Evolutionary conservation across 2,888 invertebrate genomes (phyloP), one percentile per base, ranked within the genome.

Genomic region (Marasmarcha lunaedactyla): DNA sequence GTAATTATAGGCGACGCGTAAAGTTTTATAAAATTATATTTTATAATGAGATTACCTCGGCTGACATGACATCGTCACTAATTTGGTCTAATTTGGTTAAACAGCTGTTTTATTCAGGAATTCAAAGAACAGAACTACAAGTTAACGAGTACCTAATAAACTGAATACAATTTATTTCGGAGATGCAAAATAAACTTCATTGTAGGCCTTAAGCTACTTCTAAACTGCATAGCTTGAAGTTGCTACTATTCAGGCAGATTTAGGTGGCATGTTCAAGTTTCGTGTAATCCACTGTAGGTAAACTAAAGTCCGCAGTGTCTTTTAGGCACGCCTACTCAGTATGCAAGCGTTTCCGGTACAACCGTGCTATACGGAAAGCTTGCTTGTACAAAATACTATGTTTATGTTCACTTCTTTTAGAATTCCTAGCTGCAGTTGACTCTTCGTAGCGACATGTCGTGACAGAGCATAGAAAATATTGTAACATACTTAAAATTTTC

Each of bases 281-380:
- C 63, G 71, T 72, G 71, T 78, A 79, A 76, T 76, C 78, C 71
- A 55, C 57, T 66, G 70, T 76, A 72, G 68, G 72, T 76, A 68
- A 71, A 69, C 68, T 70, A 71, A 72, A 79, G 71, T 72, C 81
- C 71, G 77, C 77, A 78, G 73, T 81, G 74, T 81, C 79, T 83
- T 81, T 79, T 78, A 79, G 77, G 79, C 71, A 73, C 76, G 78
- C 69, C 77, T 79, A 73, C 72, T 83, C 77, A 77, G 79, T 78
- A 83, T 83, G 83, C 83, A 77, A 76, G 76, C 74, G 74, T 74
- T 76, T 78, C 69, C 66, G 77, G 71, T 67, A 70, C 76, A 74
- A 71, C 73, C 77, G 66, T 72, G 71, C 20, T 20, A 20, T 20
- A 20, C 20, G 73, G 70, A 78, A 71, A 71, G 78, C 71, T 71